A percentile compares a stretch with the other conserved stretches of the same genome.
Conservation (phyloP, 1,140 invertebrate species). For the Tachypleus tridentatus region DNA sequence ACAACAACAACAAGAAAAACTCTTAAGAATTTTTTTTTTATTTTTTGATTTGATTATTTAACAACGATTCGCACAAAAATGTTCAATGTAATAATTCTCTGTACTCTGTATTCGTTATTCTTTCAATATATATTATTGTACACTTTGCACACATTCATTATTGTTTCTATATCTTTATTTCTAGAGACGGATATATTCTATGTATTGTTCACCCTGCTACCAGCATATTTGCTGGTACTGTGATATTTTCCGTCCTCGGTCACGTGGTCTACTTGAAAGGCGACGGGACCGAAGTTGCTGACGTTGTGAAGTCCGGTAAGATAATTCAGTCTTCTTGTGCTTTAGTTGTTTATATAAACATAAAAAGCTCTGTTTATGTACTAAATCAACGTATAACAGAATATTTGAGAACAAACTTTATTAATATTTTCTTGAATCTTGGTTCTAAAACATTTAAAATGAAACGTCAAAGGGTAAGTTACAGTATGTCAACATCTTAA, state of each 20-base stretch:
- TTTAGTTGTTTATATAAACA: too few relatives aligned
- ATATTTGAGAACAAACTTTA: too few relatives aligned
- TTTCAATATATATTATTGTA: neutral
- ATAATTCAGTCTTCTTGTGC: too few relatives aligned
- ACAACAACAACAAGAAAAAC: slow-evolving; percentile 4
- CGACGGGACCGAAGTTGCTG: slow-evolving; percentile 34
- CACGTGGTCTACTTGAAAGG: slow-evolving; percentile 34
- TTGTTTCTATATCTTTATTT: slow-evolving; percentile 7
- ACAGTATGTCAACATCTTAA: too few relatives aligned
- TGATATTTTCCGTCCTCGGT: slow-evolving; percentile 42
- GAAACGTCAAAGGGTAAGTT: too few relatives aligned
- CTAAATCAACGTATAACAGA: too few relatives aligned
- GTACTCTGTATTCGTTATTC: neutral
- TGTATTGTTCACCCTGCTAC: slow-evolving; percentile 39
- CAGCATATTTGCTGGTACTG: slow-evolving; percentile 38
- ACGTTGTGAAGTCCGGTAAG: slow-evolving; percentile 46
- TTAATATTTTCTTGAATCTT: too few relatives aligned
- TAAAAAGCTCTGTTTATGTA: too few relatives aligned
- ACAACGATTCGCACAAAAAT: neutral
- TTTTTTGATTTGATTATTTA: neutral
- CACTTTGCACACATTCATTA: neutral
- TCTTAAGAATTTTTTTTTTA: slow-evolving; percentile 3
- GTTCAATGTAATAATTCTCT: slow-evolving; percentile 1
- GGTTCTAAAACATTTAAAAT: too few relatives aligned
- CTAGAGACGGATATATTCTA: slow-evolving; percentile 40